Evolutionary conservation across 1,140 invertebrate genomes (phyloP), one percentile per base, ranked within the genome.

Genomic region (Amyelois transitella): DNA sequence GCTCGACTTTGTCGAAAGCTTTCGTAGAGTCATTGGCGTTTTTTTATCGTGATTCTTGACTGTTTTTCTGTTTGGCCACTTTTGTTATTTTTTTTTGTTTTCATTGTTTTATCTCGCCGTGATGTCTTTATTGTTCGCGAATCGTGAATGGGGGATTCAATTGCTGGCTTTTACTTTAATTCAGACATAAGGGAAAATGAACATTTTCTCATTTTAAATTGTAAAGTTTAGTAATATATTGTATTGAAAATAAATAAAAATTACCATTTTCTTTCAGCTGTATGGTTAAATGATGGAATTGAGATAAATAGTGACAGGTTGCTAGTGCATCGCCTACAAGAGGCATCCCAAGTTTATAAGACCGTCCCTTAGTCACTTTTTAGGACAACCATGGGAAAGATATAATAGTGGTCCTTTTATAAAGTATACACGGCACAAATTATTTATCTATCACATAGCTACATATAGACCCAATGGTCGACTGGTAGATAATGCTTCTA

Each of bases 1-100:
- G 59, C 73, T 77, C 71, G 66, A 81, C 69, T 72, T 79, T 75
- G 79, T 82, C 70, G 73, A 76, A 75, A 69, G 72, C 69, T 75
- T 72, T 72, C 58, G 58, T 67, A 62, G 58, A 65, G 53, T 62
- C 59, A 43, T 66, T 69, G 62, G 28, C 48, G 61, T 58, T 69
- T 69, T 67, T 69, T 61, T 49, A 59, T 55, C 53, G 65, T 72
- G 74, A 66, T 68, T 66, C 60, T 63, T 61, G 58, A 67, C 65
- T 79, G 72, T 78, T 78, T 74, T 69, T 72, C 67, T 69, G 65
- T 73, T 69, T 56, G 70, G 69, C 69, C 69, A 75, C 75, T 75
- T 75, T 74, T 71, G 69, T 72, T 68, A n/a, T 38, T 38, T 38
- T 38, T 45, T 45, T 76, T 64, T 56, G 54, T 57, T 64, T 62